Evolutionary conservation across 2,797 vertebrate species (phyloP).

Genomic region (Ibycter americanus): DNA sequence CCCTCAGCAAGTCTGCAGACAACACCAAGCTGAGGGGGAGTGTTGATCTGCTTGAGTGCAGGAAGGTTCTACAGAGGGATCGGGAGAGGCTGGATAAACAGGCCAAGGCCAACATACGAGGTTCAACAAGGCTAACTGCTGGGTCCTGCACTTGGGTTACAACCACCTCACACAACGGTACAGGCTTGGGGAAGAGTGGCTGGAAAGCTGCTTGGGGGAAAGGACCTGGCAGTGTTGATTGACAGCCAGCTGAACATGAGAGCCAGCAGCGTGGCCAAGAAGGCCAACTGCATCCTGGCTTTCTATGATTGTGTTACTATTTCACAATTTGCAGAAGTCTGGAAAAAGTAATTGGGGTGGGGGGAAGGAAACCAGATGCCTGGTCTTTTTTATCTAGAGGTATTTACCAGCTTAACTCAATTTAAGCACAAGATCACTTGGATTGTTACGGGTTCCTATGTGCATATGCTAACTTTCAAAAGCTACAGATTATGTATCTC

Average conservation of each 20-base stretch:
- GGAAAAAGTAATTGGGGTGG: accelerated
- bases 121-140: background rate
- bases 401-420: background rate
- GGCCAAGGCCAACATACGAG: background rate
- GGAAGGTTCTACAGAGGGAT: background rate
- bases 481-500: background rate
- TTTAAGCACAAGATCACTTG: background rate
- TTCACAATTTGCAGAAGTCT: background rate
- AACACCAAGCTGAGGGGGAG: no score
- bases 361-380: background rate
- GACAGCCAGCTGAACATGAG: no score
- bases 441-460: background rate
- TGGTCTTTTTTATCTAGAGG: background rate
- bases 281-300: no score
- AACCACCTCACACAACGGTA: background rate
- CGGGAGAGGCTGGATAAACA: background rate
- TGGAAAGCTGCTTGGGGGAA: no score
- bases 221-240: no score
- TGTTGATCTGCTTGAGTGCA: background rate
- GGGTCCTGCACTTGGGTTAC: background rate
- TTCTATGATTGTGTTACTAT: background rate
- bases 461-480: background rate
- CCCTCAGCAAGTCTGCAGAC: no score
- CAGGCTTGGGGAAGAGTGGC: no score
- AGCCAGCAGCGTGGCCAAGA: no score